Percentiles rank a stretch among this genome's conserved stretches.
phyloP scores from a whole-genome alignment of 2,888 invertebrate genomes.

The Hirtodrosophila confusa region DNA sequence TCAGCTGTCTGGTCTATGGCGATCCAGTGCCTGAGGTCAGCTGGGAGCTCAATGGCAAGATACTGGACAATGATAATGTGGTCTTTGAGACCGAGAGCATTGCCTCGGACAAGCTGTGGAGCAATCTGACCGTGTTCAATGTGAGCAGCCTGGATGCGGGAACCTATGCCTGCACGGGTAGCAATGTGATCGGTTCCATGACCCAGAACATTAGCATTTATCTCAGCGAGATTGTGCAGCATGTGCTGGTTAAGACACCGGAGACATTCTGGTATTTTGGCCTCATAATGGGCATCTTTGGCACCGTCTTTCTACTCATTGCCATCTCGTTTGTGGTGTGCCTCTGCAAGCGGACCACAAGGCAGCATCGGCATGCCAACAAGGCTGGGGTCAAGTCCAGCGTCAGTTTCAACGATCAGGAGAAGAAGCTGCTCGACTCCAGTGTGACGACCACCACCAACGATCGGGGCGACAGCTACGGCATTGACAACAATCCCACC shows the following conservation, averaged over 20 bases:
- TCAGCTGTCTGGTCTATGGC: constrained; percentile 92
- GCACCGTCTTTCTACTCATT: constrained; percentile 87
- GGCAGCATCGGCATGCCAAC: constrained; percentile 86
- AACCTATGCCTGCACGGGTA: constrained; percentile 89
- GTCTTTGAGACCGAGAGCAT: constrained; percentile 84
- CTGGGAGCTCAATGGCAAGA: constrained; percentile 92
- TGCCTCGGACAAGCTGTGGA: constrained; percentile 86
- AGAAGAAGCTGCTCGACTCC: constrained; percentile 92
- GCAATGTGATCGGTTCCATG: constrained; percentile 84
- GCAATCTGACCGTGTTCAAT: constrained; percentile 92
- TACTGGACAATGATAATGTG: constrained; percentile 86
- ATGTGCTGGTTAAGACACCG: constrained; percentile 86
- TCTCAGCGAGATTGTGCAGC: constrained; percentile 87
- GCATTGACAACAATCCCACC: constrained; percentile 87
- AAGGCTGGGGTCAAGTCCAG: constrained; percentile 90
- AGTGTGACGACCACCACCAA: constrained; percentile 90
- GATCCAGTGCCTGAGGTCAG: constrained; percentile 93
- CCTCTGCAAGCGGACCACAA: constrained; percentile 85
- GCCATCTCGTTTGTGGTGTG: constrained; percentile 87
- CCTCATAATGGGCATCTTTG: constrained; percentile 89
- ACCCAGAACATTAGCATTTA: constrained; percentile 86
- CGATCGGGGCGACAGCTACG: constrained; percentile 87
- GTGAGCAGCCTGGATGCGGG: constrained; percentile 93
- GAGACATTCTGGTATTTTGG: constrained; percentile 91
- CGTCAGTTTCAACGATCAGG: constrained; percentile 94